Base-by-base conservation (phyloP, 2,888 invertebrate species). In the Minunthozetes semirufus region DNA sequence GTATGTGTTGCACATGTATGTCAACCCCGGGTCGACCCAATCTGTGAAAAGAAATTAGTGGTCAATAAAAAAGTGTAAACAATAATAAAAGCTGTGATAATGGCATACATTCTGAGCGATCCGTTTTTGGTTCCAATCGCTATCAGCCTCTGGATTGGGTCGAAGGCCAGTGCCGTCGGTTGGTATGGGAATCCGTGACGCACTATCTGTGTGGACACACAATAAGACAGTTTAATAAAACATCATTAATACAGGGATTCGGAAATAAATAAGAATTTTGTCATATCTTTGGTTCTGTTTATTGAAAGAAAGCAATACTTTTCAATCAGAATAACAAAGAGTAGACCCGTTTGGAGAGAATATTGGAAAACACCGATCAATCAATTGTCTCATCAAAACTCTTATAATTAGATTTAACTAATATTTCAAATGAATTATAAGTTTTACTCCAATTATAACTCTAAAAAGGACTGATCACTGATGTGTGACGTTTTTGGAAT, bases 131-230 rank as follows among this genome's bases (percentile, higher is more conserved):
- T 95, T 77, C 98, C 99, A 84, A 99, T 92, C 79, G 95, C 98
- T 82, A 99, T 88, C 78, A 99, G 87, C 84, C 91, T 91, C 86
- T 99, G 99, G 81, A 99, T 90, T 79, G 98, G 96, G 87, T 99
- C 99, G 87, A 93, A 98, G 77, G 97, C 97, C 85, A 98, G 87
- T 77, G 96, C 92, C 80, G 95, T 95, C 72, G 99, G 97, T 81
- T 96, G 92, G 85, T 92, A 92, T 79, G 99, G 99, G 87, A 99
- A 99, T 81, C 99, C 99, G 88, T 99, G 97, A 75, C 96, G 91
- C 85, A 95, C 93, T 80, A 93, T 70, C 76, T 76, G 56, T 59
- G 8, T 13, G 22, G 6, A 22, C 22, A 17, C n/a, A n/a, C n/a
- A n/a, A n/a, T n/a, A n/a, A n/a, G n/a, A n/a, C 27, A 19, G 29